These are phyloP conservation scores for Garra rufa DNA, from an alignment of 2,113 vertebrate species.

Conservation along the genomic window DNA sequence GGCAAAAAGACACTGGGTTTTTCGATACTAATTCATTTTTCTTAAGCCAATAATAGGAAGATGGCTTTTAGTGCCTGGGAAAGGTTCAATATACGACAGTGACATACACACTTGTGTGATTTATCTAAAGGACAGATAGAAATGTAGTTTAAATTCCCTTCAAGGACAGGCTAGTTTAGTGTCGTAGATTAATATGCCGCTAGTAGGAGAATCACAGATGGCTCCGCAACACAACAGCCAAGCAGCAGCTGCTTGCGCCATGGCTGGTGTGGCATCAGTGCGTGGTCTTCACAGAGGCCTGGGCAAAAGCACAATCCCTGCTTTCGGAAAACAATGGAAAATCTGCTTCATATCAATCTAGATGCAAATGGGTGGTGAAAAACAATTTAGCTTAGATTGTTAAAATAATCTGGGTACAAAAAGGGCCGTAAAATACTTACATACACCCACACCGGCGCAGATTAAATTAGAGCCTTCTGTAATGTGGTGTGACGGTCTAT, in stretches of 20 bases:
- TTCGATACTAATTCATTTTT: constrained; percentile 21
- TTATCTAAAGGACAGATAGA: constrained; percentile 19
- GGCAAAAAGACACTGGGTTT: background rate
- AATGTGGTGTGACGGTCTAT: background rate
- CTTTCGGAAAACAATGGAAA: background rate
- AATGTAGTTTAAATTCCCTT: constrained; percentile 37
- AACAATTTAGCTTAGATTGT: constrained; percentile 12
- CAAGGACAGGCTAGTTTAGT: constrained; percentile 49
- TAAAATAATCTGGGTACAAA: constrained; percentile 12
- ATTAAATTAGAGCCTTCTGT: constrained; percentile 2
- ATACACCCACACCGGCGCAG: constrained; percentile 5
- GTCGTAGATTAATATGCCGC: constrained; percentile 39
- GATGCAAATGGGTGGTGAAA: constrained; percentile 32
- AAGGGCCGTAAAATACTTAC: constrained; percentile 8
- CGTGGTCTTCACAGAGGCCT: constrained; percentile 23
- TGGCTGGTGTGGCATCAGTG: constrained; percentile 30
- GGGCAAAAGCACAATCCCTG: constrained; percentile 19
- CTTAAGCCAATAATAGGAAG: constrained; percentile 17
- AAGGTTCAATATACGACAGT: constrained; percentile 25
- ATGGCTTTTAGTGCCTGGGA: background rate
- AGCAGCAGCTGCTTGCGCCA: constrained; percentile 43
- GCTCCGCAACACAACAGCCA: constrained; percentile 31
- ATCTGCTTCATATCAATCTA: constrained; percentile 26
- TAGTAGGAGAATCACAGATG: constrained; percentile 42
- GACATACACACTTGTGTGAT: background rate